Evolutionary conservation across 64 coral and sea anemone species (phyloP).

Genomic region (Montipora sp.): DNA sequence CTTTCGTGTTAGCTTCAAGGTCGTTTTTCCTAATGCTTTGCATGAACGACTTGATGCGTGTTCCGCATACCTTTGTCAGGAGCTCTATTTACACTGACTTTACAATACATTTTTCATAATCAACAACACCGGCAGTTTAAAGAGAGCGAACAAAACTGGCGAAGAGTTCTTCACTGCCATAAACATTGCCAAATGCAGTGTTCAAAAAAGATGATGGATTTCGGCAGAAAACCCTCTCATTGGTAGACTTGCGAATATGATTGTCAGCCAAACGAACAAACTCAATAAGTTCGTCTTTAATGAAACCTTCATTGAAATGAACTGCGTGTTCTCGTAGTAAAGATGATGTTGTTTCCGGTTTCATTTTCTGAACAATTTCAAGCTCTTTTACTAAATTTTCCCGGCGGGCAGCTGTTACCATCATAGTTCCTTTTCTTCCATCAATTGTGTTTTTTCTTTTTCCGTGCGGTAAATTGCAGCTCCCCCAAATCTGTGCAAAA

Average conservation of each 20-base stretch:
- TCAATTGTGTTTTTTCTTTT: conserved; percentile 36
- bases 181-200: too few species aligned
- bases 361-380: conserved; percentile 39
- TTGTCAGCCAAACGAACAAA: too few species aligned
- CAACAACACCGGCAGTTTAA: too few species aligned
- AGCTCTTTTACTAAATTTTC: conserved; percentile 4
- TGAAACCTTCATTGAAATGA: conserved; percentile 43
- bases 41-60: conserved; percentile 26
- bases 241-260: too few species aligned
- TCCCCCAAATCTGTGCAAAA: conserved; percentile 32
- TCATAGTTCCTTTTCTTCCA: conserved; percentile 34
- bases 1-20: background rate
- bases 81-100: too few species aligned
- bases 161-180: too few species aligned
- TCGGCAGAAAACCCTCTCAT: too few species aligned
- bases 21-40: conserved; percentile 3
- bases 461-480: conserved; percentile 31
- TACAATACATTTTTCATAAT: too few species aligned
- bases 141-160: too few species aligned
- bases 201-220: too few species aligned
- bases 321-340: conserved; percentile 15
- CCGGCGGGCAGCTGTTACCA: conserved; percentile 17
- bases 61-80: background rate
- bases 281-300: conserved; percentile 32
- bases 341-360: background rate